Percentiles rank a stretch among this genome's conserved stretches.
phyloP scores from a whole-genome alignment of 2,797 vertebrate species.

The Picus viridis region DNA sequence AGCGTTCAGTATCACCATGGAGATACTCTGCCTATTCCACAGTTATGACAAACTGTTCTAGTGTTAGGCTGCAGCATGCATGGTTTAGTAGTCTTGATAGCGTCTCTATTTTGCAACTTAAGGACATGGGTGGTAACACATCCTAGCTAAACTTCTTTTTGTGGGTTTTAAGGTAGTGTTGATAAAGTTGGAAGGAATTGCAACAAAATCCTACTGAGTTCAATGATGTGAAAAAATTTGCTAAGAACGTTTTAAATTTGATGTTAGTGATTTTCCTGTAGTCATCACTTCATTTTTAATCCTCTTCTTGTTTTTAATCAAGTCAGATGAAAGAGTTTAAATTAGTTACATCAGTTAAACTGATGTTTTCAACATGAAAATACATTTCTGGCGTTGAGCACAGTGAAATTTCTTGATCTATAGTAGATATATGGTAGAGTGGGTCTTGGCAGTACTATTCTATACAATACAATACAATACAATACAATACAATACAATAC shows the following conservation, averaged over 20 bases:
- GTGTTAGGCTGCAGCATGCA: neutral
- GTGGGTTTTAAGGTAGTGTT: neutral
- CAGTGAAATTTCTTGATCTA: neutral
- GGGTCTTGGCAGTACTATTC: neutral
- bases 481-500: no score
- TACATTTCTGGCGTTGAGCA: accelerated
- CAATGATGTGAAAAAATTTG: neutral
- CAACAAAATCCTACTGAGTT: neutral
- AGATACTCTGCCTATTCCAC: neutral
- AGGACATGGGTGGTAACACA: neutral
- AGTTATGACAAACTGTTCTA: neutral
- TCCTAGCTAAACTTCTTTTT: neutral
- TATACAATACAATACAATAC: no score
- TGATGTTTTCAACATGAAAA: neutral
- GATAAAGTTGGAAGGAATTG: neutral
- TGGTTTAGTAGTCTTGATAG: neutral
- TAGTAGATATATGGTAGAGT: neutral
- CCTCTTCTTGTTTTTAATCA: neutral
- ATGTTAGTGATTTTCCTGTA: neutral
- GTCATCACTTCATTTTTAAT: neutral
- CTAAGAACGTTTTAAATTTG: neutral
- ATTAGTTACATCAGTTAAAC: neutral
- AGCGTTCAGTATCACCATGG: neutral
- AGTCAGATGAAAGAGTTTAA: neutral
- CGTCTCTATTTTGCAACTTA: neutral